A percentile compares a stretch with the other conserved stretches of the same genome.
Conservation (phyloP, 2,888 invertebrate genomes). For the Diarsia dahlii region DNA sequence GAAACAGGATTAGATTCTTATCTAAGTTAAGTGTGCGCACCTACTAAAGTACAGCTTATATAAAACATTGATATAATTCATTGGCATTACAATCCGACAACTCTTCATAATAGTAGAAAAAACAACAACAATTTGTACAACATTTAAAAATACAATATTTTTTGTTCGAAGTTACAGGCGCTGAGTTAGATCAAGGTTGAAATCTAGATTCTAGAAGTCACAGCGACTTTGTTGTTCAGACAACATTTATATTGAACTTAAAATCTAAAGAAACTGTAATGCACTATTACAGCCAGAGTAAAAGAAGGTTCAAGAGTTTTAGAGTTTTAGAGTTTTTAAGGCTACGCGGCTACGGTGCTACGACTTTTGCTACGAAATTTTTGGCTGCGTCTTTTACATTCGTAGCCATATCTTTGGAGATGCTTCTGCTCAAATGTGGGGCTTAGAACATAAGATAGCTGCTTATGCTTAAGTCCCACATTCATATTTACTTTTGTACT, state of each 20-base stretch:
- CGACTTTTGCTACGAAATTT: slow-evolving; percentile 16
- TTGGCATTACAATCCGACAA: slow-evolving; percentile 17
- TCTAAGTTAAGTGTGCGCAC: slow-evolving; percentile 22
- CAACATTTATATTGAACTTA: slow-evolving; percentile 17
- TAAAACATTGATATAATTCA: slow-evolving; percentile 21
- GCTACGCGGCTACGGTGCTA: slow-evolving; percentile 15
- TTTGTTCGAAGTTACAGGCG: slow-evolving; percentile 13
- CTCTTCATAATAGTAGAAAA: slow-evolving; percentile 24
- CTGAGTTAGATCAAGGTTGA: not conserved
- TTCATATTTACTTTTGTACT: slow-evolving; percentile 34
- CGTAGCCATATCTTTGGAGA: not conserved
- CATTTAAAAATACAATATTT: not conserved
- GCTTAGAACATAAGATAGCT: not conserved
- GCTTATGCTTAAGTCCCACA: slow-evolving; percentile 13
- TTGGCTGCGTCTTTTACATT: slow-evolving; percentile 3
- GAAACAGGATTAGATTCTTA: not conserved
- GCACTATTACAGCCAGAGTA: not conserved
- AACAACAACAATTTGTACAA: slow-evolving; percentile 33
- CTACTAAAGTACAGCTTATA: slow-evolving; percentile 27
- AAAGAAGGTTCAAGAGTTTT: not conserved
- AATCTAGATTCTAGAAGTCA: not conserved
- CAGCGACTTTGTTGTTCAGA: slow-evolving; percentile 8
- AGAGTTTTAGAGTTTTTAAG: not conserved
- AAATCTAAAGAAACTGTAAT: slow-evolving; percentile 7
- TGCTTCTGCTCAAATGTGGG: not conserved